Evolutionary conservation across 2,888 invertebrate species (phyloP), one percentile per base, ranked within the genome.

Genomic region (Eilema sororculum): DNA sequence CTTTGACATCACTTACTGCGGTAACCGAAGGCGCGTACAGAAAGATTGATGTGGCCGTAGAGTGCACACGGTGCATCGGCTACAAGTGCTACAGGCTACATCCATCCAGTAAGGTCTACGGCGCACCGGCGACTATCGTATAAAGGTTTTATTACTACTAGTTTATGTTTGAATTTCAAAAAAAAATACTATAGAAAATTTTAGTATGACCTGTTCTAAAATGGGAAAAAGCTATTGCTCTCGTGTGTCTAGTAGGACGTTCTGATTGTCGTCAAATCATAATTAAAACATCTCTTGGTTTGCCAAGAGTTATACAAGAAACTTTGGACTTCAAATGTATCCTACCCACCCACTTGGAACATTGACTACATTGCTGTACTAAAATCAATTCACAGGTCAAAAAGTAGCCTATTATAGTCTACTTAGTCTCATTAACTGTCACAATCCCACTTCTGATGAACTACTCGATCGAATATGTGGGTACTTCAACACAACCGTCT

Each of bases 1-100:
- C 20, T n/a, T 30, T 64, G 68, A 59, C 46, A 46, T 68, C 24
- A 58, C 30, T 46, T 56, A 41, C 63, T 58, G 63, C 28, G 68
- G 25, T 10, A 41, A 41, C 52, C 41, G 8, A 20, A 25, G 41
- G 20, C 63, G 25, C n/a, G 20, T 64, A n/a, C 25, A 10, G 46
- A 41, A 46, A 52, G 63, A 52, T 64, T 52, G n/a, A 28, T 46
- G 28, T 41, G 46, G 25, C 25, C 25, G 25, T 33, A 33, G n/a
- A 33, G 33, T 61, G n/a, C 60, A 33, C 33, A 33, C 33, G 60
- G 60, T 12, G 25, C 62, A 41, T 20, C n/a, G 25, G 20, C 41
- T 41, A 46, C 63, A 63, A 46, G 24, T 52, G 37, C 16, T 62
- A 41, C 41, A 37, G 41, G 3, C n/a, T n/a, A n/a, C n/a, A n/a